These are phyloP conservation scores for Bettongia penicillata DNA, from an alignment of 2,113 vertebrate species.

Conservation along the genomic window DNA sequence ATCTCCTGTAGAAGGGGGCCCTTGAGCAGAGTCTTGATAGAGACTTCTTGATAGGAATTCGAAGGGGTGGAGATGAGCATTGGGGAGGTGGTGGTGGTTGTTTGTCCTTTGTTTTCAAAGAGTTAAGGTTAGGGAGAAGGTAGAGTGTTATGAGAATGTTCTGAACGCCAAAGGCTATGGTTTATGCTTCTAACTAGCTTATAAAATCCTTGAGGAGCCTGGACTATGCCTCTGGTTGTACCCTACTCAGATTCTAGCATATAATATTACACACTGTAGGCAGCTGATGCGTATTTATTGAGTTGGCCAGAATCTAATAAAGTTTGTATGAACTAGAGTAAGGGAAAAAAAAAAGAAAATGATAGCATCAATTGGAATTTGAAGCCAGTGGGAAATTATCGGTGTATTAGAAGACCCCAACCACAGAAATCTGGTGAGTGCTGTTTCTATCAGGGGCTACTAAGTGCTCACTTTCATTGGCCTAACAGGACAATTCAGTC, in stretches of 20 bases:
- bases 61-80: not conserved
- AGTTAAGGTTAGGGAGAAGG: not conserved
- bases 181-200: not conserved
- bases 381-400: not conserved
- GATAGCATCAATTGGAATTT: not conserved
- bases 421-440: not conserved
- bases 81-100: not conserved
- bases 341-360: not conserved
- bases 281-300: not conserved
- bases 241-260: not conserved
- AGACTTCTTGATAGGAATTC: not conserved
- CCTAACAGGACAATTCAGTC: not conserved
- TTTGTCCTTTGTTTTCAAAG: not conserved
- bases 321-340: not conserved
- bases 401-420: not conserved
- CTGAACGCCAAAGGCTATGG: not conserved
- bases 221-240: not conserved
- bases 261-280: not conserved
- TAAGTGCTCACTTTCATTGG: not conserved
- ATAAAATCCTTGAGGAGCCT: not conserved
- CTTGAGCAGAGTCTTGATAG: not conserved
- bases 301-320: not conserved
- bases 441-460: not conserved
- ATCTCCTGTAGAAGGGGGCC: not conserved
- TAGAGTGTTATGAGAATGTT: not conserved